These are phyloP conservation scores for Drosophila santomea DNA, from an alignment of 1,140 invertebrate genomes.

Conservation along the genomic window DNA sequence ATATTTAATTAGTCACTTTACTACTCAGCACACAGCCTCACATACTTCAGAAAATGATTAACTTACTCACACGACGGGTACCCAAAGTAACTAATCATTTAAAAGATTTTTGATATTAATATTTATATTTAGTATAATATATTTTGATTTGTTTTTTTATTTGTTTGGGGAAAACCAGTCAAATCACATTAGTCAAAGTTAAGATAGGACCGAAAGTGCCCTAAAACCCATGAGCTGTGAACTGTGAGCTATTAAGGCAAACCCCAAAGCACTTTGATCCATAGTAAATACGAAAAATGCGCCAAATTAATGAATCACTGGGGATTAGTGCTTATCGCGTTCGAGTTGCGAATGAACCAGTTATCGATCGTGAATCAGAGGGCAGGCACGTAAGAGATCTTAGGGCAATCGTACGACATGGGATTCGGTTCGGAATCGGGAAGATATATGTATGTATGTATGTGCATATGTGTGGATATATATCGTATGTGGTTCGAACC, in stretches of 20 bases:
- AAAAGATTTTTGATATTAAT: no score
- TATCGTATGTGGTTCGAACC: slow-evolving; percentile 21
- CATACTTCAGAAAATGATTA: background rate
- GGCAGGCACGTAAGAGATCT: slow-evolving; percentile 3
- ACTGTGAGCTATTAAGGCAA: background rate
- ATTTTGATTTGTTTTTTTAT: no score
- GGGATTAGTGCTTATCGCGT: background rate
- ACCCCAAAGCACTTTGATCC: background rate
- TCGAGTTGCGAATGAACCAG: background rate
- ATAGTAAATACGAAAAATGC: background rate
- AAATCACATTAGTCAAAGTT: background rate
- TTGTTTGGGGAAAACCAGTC: background rate
- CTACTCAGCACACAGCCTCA: no score
- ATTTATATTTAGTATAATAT: no score
- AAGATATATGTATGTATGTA: slow-evolving; percentile 1
- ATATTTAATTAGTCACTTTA: no score
- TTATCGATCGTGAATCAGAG: slow-evolving; percentile 34
- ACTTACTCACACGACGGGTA: background rate
- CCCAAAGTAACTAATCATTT: no score
- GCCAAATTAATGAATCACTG: slow-evolving; percentile 11
- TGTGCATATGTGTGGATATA: background rate
- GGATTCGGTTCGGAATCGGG: background rate
- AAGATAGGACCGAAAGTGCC: background rate
- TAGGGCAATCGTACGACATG: background rate
- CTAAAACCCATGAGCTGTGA: background rate